Base-by-base conservation (phyloP, 1,140 invertebrate species). In the Saccostrea echinata region DNA sequence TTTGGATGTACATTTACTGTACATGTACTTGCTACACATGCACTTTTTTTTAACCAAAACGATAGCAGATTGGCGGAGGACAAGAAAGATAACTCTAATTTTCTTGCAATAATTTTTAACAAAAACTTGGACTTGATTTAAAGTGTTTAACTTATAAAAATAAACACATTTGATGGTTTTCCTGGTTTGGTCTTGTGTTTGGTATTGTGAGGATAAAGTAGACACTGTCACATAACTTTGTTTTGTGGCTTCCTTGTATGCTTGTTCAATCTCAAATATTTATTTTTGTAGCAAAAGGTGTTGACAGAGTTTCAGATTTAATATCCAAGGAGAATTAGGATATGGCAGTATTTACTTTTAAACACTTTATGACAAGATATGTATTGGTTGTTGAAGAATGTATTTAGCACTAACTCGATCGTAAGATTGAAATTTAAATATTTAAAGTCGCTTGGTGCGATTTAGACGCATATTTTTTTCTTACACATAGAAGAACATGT, bases 241-340 rank as follows among this genome's bases (percentile, higher is more conserved):
- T 76, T 76, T 16, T 76, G 24, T 76, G 68, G 68, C 68, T 76
- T 76, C 24, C 2, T 16, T 76, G 68, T 76, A 76, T 76, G 30
- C 68, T 33, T 27, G 43, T 76, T 76, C 12, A 76, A 30, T 16
- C 27, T 16, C 68, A 76, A 76, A 30, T 76, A 33, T 76, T 76
- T 76, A 33, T 76, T 76, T 76, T 76, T 61, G 55, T 61, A 61
- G 55, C 55, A 21, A 61, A 61, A 18, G 4, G 16, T 61, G 18
- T 61, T 61, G 55, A 61, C 55, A 61, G 18, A 61, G 8, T 61
- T 61, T 21, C 18, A n/a, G 13, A 21, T 18, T 18, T 61, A 61
- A 61, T 61, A 61, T n/a, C 55, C n/a, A 16, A 55, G 53, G 55
- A 6, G n/a, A 61, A n/a, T 6, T 21, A 21, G 18, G n/a, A 61